Evolutionary conservation across 2,888 invertebrate genomes (phyloP), one percentile per base, ranked within the genome.

Genomic region (Hyles lineata): DNA sequence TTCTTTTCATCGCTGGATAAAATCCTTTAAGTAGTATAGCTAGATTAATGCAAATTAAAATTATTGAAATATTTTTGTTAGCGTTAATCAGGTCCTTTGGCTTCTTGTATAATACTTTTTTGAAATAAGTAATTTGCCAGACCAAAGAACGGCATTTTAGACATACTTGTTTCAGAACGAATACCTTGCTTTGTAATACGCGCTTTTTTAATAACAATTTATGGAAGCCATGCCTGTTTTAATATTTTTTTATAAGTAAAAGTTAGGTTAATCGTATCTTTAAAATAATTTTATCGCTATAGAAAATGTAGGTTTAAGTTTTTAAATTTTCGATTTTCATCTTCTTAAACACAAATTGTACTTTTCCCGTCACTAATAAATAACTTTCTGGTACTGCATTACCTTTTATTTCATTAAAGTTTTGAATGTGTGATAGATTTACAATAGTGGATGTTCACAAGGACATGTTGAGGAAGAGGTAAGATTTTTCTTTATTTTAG

Each of bases 1-100:
- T 83, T 82, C 82, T 85, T 86, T 82, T 89, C 86, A 83, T 87
- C 90, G 89, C 85, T 86, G 92, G 92, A 94, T 93, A 73, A 83
- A 87, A 92, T 93, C 92, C 91, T 83, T 80, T 90, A 90, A 89
- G 85, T 86, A 78, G 67, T 67, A 82, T 85, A 83, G 90, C 90
- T 92, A 72, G 73, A 32, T 55, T 35, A 25, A 58, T 50, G 63
- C 58, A 63, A 70, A 72, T 73, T 61, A 75, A 74, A 69, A 50
- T 73, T 75, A 75, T 73, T 74, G 29, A 63, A 75, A 74, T 55
- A 76, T 78, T 80, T 79, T 78, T 77, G 78, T 78, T 77, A 84
- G 86, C 82, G 77, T 82, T 79, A 81, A 76, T 79, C 84, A 79
- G 85, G 85, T 87, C 85, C 85, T 80, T 82, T 75, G 75, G 35